Conservation (phyloP, 2,888 invertebrate species). For the Pachliopta kotzebuea region DNA sequence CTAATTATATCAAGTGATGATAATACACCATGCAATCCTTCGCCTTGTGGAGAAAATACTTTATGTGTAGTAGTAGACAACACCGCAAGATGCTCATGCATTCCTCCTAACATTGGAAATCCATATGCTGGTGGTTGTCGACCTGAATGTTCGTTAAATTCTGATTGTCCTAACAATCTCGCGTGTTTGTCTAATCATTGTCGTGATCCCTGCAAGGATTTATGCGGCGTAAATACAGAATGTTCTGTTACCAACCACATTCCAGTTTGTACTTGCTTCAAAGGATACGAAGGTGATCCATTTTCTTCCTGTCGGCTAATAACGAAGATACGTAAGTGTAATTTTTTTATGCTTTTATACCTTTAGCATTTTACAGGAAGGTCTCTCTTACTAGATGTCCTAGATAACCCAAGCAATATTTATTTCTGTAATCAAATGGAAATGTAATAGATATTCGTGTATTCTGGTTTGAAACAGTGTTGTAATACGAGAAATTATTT, state of each 20-base stretch:
- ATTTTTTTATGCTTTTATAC: neutral
- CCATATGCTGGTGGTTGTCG: conserved; percentile 92
- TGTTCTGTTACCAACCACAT: conserved; percentile 91
- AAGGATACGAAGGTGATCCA: conserved; percentile 90
- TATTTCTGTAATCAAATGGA: neutral
- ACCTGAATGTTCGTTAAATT: conserved; percentile 91
- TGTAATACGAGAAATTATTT: no score
- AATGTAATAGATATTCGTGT: neutral
- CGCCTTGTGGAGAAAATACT: conserved; percentile 92
- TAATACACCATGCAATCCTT: conserved; percentile 85
- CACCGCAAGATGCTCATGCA: conserved; percentile 88
- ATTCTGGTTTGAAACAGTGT: neutral
- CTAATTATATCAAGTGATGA: conserved; percentile 74
- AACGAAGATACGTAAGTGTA: conserved; percentile 77
- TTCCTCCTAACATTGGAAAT: conserved; percentile 93
- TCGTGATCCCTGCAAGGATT: conserved; percentile 90
- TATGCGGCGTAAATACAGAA: conserved; percentile 91
- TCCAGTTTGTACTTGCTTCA: conserved; percentile 89
- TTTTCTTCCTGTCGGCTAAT: conserved; percentile 87
- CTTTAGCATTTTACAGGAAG: neutral
- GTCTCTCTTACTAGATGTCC: no score
- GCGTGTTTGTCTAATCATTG: conserved; percentile 92
- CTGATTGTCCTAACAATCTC: conserved; percentile 88
- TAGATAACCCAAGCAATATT: neutral
- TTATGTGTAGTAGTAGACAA: conserved; percentile 86